Conservation (phyloP, 2,888 invertebrate species). For the Eristalinus sepulchralis region DNA sequence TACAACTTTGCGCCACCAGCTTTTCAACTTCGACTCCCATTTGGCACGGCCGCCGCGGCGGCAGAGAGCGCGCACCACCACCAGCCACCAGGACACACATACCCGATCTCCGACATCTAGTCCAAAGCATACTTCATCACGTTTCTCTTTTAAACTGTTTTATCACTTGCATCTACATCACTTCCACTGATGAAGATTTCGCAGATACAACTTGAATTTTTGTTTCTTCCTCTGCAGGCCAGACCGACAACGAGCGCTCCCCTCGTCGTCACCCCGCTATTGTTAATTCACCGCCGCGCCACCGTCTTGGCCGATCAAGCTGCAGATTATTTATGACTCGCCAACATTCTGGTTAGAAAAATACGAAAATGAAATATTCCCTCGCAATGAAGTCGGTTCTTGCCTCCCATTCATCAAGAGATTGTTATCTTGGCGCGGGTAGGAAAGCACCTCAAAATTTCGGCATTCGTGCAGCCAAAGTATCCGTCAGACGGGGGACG, state of each 20-base stretch:
- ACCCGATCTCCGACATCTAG: conserved; percentile 26
- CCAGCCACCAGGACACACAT: background rate
- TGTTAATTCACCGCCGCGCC: conserved; percentile 33
- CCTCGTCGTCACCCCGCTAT: background rate
- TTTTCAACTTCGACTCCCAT: background rate
- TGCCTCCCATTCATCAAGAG: conserved; percentile 64
- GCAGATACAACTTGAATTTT: conserved; percentile 47
- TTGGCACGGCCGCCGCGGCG: no score
- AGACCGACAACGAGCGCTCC: background rate
- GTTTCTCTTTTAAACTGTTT: conserved; percentile 49
- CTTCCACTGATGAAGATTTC: conserved; percentile 53
- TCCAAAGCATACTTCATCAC: conserved; percentile 36
- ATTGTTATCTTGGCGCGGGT: conserved; percentile 48
- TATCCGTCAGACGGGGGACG: background rate
- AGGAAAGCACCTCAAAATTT: conserved; percentile 30
- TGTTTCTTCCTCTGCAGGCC: background rate
- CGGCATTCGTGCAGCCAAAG: conserved; percentile 23
- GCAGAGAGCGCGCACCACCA: no score
- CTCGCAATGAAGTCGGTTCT: conserved; percentile 48
- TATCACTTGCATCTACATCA: conserved; percentile 63
- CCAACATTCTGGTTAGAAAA: conserved; percentile 64
- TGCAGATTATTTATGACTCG: conserved; percentile 61
- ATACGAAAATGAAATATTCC: conserved; percentile 59
- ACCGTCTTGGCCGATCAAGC: conserved; percentile 50
- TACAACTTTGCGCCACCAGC: background rate